phyloP scores from a whole-genome alignment of 2,113 vertebrate genomes.

The Prietella phreatophila region DNA sequence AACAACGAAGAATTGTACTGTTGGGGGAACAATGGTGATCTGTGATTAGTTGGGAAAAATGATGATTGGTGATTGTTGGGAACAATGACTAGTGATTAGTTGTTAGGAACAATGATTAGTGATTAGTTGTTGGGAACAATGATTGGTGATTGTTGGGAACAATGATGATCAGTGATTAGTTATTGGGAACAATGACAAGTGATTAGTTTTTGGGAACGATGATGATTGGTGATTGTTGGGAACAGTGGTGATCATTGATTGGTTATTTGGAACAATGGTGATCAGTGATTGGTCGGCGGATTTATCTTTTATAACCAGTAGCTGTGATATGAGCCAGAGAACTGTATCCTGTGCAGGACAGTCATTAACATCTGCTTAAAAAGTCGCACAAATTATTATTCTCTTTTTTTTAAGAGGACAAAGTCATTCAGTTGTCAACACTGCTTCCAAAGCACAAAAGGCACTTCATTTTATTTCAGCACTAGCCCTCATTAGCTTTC shows the following conservation, averaged over 20 bases:
- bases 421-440: conserved; percentile 13
- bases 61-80: neutral
- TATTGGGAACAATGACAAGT: neutral
- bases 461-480: conserved; percentile 16
- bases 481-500: conserved; percentile 15
- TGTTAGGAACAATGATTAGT: neutral
- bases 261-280: neutral
- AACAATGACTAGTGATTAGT: too few relatives aligned
- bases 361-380: neutral
- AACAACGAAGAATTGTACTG: too few relatives aligned
- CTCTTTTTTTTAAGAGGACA: neutral
- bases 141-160: neutral
- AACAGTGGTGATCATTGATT: neutral
- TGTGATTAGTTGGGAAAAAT: neutral
- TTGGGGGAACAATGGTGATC: neutral
- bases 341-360: neutral
- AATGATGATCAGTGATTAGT: neutral
- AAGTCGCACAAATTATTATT: too few relatives aligned
- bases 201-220: neutral
- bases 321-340: neutral
- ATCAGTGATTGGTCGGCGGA: neutral
- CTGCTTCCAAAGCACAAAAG: neutral
- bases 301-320: neutral
- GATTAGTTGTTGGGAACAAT: neutral
- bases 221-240: neutral